Evolutionary conservation across 1,140 invertebrate species (phyloP), one percentile per base, ranked within the genome.

Genomic region (Drosophila insularis): DNA sequence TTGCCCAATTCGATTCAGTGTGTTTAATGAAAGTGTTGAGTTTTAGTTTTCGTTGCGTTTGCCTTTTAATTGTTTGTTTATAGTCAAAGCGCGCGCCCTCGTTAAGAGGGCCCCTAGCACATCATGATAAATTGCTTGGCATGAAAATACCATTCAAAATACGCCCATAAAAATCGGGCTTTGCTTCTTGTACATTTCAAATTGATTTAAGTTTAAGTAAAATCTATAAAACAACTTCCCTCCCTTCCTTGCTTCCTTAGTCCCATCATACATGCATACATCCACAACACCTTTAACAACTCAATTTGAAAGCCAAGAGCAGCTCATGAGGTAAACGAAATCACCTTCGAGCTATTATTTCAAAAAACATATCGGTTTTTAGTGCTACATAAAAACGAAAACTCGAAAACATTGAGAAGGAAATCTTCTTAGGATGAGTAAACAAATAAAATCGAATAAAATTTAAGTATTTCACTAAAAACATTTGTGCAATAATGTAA

Each of bases 21-120:
- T 68, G 40, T 65, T 74, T 82, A 87, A 87, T 82, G 84, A 87
- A 87, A 87, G 84, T 87, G 84, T 87, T 87, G 84, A 87, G 84
- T 87, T 82, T 81, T 81, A 78, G 74, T 85, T 86, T 80, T 78
- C 61, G 73, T 74, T 85, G 73, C 78, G 69, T 74, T 86, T 85
- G 43, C 43, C 43, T 74, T 73, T 87, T 80, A 89, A 87, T 87
- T 87, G 84, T 82, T 89, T 87, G 84, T 87, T 87, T 87, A 87
- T 79, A 89, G 82, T 89, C 79, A 82, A 78, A 68, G 82, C 74
- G 40, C 40, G 64, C 78, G 69, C 60, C 81, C 63, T 80, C 78
- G 81, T 84, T 84, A 85, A 84, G 74, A 63, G 64, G 65, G 71
- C 58, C 53, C 67, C 78, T 43, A 43, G 40, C 40, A 43, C n/a